Percentiles rank a stretch among this genome's conserved stretches.
phyloP scores from a whole-genome alignment of 2,888 invertebrate species.

The Euplexia lucipara region DNA sequence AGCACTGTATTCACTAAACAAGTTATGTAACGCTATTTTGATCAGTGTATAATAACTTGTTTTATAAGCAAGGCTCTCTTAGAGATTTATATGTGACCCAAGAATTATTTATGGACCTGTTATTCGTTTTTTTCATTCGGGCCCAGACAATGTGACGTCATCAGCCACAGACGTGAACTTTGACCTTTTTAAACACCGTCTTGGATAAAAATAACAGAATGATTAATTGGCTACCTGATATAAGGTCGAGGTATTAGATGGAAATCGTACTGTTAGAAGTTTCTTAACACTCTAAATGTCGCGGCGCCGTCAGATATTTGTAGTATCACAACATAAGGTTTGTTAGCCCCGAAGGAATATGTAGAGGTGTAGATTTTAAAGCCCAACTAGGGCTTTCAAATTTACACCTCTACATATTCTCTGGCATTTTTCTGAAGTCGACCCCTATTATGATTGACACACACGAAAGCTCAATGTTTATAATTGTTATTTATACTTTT shows the following conservation, averaged over 20 bases:
- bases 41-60: slow-evolving; percentile 39
- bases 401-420: too few relatives aligned
- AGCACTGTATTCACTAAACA: background rate
- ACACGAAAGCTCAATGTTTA: too few relatives aligned
- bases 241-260: background rate
- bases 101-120: slow-evolving; percentile 66
- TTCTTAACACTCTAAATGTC: too few relatives aligned
- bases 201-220: slow-evolving; percentile 50
- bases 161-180: slow-evolving; percentile 32
- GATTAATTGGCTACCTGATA: slow-evolving; percentile 46
- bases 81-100: slow-evolving; percentile 62
- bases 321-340: too few relatives aligned
- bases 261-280: background rate
- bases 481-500: too few relatives aligned
- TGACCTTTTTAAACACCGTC: slow-evolving; percentile 48
- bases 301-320: too few relatives aligned
- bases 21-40: background rate
- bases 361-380: too few relatives aligned
- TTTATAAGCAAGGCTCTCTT: slow-evolving; percentile 39
- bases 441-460: too few relatives aligned
- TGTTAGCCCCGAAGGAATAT: too few relatives aligned
- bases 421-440: too few relatives aligned
- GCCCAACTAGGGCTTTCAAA: too few relatives aligned
- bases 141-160: slow-evolving; percentile 66
- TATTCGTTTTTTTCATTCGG: slow-evolving; percentile 63